These are phyloP conservation scores for Nymphalis c-album DNA, from an alignment of 2,888 invertebrate species.

Conservation along the genomic window DNA sequence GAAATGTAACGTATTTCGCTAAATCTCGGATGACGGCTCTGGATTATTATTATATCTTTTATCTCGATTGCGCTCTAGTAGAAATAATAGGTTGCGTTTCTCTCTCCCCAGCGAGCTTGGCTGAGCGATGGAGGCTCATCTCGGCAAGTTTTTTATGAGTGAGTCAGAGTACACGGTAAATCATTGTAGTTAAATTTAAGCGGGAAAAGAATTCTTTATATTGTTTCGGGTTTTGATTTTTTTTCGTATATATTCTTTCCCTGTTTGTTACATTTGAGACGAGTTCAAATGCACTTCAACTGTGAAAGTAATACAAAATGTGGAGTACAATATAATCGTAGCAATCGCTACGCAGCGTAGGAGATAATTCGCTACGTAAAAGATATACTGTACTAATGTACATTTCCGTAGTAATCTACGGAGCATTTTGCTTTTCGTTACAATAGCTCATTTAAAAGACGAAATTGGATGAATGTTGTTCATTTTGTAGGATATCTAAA, in stretches of 20 bases:
- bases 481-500: too few relatives aligned
- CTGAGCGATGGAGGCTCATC: slow-evolving; percentile 48
- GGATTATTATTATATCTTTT: slow-evolving; percentile 58
- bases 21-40: slow-evolving; percentile 50
- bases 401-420: too few relatives aligned
- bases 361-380: not conserved
- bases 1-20: slow-evolving; percentile 49
- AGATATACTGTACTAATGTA: not conserved
- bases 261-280: not conserved
- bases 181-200: slow-evolving; percentile 33
- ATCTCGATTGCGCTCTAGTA: slow-evolving; percentile 58
- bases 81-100: slow-evolving; percentile 60
- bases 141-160: slow-evolving; percentile 38
- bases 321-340: not conserved
- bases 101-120: slow-evolving; percentile 53
- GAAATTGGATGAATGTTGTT: too few relatives aligned
- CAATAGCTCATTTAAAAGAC: too few relatives aligned
- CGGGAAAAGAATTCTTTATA: slow-evolving; percentile 26
- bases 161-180: slow-evolving; percentile 23
- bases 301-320: not conserved
- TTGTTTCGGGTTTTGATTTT: slow-evolving; percentile 10
- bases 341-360: slow-evolving; percentile 4
- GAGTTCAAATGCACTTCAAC: not conserved
- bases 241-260: not conserved
- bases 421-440: too few relatives aligned